These are phyloP conservation scores for Epirrhoe tristata DNA, from an alignment of 2,888 invertebrate genomes.

Conservation along the genomic window DNA sequence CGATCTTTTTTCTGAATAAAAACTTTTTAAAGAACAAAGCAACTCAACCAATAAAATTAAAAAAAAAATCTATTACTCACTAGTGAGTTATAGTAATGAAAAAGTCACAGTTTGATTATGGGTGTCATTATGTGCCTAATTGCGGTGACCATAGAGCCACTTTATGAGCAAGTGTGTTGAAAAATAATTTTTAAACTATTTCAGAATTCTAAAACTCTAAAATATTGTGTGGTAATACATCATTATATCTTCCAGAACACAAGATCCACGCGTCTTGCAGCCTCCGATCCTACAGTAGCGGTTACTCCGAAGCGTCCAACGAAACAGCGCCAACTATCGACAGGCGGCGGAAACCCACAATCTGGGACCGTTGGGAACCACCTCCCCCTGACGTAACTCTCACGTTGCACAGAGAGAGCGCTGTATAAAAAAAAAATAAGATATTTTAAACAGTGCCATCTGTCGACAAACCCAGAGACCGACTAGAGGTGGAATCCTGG, in stretches of 20 bases:
- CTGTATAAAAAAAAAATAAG: constrained; percentile 58
- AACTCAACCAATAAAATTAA: too few relatives aligned
- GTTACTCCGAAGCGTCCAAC: constrained; percentile 71
- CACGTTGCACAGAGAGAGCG: constrained; percentile 74
- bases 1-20: too few relatives aligned
- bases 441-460: constrained; percentile 23
- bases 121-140: too few relatives aligned
- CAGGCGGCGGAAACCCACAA: constrained; percentile 62
- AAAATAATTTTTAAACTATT: too few relatives aligned
- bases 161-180: too few relatives aligned
- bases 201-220: too few relatives aligned
- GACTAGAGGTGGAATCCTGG: neutral
- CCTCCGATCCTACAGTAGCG: constrained; percentile 75
- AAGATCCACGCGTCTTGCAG: constrained; percentile 75
- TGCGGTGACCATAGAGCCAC: too few relatives aligned
- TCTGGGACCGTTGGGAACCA: constrained; percentile 71
- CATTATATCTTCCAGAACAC: constrained; percentile 59
- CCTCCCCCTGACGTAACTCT: constrained; percentile 79
- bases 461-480: constrained; percentile 4
- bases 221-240: neutral
- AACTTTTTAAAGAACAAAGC: too few relatives aligned
- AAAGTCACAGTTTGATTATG: too few relatives aligned
- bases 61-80: too few relatives aligned
- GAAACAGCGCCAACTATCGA: constrained; percentile 64
- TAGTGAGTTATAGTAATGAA: too few relatives aligned